These are phyloP conservation scores for Agrotis exclamationis DNA, from an alignment of 2,888 invertebrate species.

Conservation along the genomic window DNA sequence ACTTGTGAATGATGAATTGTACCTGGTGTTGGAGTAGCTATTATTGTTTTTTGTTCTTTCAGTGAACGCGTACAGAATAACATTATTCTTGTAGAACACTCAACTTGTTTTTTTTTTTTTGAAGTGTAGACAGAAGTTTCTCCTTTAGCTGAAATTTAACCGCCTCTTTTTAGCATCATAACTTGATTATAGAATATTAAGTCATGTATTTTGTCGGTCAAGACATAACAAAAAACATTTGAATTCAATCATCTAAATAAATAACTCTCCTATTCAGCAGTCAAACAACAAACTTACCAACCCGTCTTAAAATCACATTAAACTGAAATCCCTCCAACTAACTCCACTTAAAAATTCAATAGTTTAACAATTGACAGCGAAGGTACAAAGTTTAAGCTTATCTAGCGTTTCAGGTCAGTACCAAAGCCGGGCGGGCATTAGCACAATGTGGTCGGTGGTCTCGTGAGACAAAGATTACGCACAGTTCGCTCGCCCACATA, in stretches of 20 bases:
- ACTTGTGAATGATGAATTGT: constrained; percentile 57
- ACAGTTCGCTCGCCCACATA: constrained; percentile 74
- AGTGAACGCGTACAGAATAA: constrained; percentile 23
- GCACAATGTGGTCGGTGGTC: constrained; percentile 81
- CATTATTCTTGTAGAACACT: constrained; percentile 8
- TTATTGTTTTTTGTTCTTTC: constrained; percentile 36
- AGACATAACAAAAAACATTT: background rate
- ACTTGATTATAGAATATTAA: no score
- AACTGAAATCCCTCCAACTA: constrained; percentile 15
- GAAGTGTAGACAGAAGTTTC: background rate
- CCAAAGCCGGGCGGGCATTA: constrained; percentile 78
- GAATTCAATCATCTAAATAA: background rate
- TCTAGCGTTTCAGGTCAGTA: constrained; percentile 77
- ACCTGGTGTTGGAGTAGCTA: constrained; percentile 17
- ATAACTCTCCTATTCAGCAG: background rate
- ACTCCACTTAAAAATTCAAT: constrained; percentile 54
- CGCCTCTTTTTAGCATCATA: background rate
- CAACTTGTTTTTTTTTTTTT: constrained; percentile 29
- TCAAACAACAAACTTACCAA: background rate
- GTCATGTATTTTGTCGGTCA: background rate
- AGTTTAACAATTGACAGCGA: constrained; percentile 73
- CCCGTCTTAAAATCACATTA: constrained; percentile 18
- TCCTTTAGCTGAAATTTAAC: background rate
- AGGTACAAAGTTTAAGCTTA: constrained; percentile 80
- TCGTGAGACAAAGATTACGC: constrained; percentile 86